Evolutionary conservation across 2,113 vertebrate species (phyloP), one percentile per base, ranked within the genome.

Genomic region (Scophthalmus maximus): DNA sequence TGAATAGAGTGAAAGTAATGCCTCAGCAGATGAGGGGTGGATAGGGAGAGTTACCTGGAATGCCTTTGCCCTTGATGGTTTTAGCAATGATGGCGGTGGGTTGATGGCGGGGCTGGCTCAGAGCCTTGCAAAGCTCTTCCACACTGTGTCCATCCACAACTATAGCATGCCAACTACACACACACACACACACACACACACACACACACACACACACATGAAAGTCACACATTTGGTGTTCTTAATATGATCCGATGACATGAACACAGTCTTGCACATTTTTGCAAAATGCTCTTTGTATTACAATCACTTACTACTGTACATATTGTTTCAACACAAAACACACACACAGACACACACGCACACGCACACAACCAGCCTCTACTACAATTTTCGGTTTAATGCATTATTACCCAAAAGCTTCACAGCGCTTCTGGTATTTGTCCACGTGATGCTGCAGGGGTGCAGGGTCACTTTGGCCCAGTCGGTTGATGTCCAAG

Each of bases 141-240:
- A 99, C 95, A 0, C 96, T 98, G 93, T 99, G 97, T 20, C 97
- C 97, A 12, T 98, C 97, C 50, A 98, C 96, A 0, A 98, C 93
- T 79, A 97, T 92, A 30, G 95, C 86, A 9, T 97, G 94, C 97
- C 97, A 98, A 27, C 97, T 98, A 85, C 36, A 80, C 23, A 63
- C 36, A 84, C 26, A 81, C 26, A 52, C 25, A 68, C 61, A 49
- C 6, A 59, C 14, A 40, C 12, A 52, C 10, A n/a, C n/a, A 85
- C 36, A 80, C 23, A 63, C 3, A 26, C 4, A 57, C 15, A 72
- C 8, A 8, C 34, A 76, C 18, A 59, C 44, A 80, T 18, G 26
- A 44, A 22, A 46, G 50, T 27, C 5, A 30, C 6, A 58, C 20
- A 49, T 12, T n/a, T n/a, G n/a, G 10, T 49, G n/a, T 23, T 4